Evolutionary conservation across 2,797 vertebrate species (phyloP), one percentile per base, ranked within the genome.

Genomic region (Megaceryle alcyon): DNA sequence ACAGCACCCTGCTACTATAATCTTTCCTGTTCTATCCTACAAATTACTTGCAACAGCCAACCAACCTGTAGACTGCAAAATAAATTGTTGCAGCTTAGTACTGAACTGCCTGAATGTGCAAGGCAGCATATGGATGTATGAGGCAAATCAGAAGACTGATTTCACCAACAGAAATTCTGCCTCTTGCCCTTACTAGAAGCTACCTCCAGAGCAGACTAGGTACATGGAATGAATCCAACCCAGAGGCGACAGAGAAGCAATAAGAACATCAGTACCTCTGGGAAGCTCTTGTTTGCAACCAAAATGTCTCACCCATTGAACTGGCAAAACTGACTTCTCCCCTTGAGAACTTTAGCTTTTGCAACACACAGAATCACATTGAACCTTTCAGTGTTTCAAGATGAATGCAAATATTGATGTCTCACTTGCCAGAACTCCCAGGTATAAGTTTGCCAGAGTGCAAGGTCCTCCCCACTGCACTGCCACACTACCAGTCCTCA

Each of bases 341-440:
- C n/a, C 44, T 64, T 1, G 20, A 83, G 37, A 91, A 78, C 31
- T 54, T 89, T 1, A 91, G 64, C 39, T 92, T 92, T 87, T 77
- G 72, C 26, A 75, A 71, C 31, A 80, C 26, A 17, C 5, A 89
- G 41, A 57, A 72, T 35, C 28, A 51, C 0, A 5, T 1, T 35
- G 48, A 86, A 90, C 0, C 0, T 66, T 90, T 54, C 44, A 53
- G 35, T 28, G 59, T 63, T 88, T 69, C 73, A 78, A 78, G 46
- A 92, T 26, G n/a, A 90, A 84, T 25, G 31, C 39, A 93, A 87
- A 96, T 81, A 93, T 33, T 89, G 65, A 91, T 46, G n/a, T 91
- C 63, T 91, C 77, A 31, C 49, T 92, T 78, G 77, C 73, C 70
- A 94, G 70, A 9, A 21, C 37, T 71, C 35, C 43, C 75, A 82